phyloP scores from a whole-genome alignment of 2,797 vertebrate genomes.

The Chelidonichthys spinosus region DNA sequence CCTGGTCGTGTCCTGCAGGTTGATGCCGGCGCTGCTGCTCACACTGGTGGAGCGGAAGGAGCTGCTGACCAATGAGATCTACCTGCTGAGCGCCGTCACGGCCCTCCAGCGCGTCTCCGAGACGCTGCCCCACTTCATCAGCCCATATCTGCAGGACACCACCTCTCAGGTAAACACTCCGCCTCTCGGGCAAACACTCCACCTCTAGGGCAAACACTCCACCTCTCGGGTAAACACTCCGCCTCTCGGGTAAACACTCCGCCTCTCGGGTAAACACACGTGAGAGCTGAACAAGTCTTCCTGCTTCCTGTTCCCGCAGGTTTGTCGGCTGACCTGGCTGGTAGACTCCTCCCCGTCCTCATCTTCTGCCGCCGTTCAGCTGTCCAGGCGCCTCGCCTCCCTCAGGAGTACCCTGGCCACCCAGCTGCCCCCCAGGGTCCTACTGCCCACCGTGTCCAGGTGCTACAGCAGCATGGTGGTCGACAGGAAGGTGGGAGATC shows the following conservation, averaged over 20 bases:
- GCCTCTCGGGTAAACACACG: slow-evolving; percentile 46
- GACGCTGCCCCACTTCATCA: slow-evolving; percentile 93
- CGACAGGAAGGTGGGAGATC: slow-evolving; percentile 74
- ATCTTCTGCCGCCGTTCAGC: slow-evolving; percentile 80
- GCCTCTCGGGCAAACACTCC: slow-evolving; percentile 63
- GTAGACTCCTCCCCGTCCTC: slow-evolving; percentile 75
- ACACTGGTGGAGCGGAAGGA: slow-evolving; percentile 85
- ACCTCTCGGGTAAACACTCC: slow-evolving; percentile 63
- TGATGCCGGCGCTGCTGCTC: slow-evolving; percentile 90
- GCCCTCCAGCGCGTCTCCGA: slow-evolving; percentile 90
- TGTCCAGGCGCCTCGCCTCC: slow-evolving; percentile 81
- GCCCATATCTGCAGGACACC: slow-evolving; percentile 90
- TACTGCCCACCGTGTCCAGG: slow-evolving; percentile 87
- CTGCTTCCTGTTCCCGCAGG: slow-evolving; percentile 72
- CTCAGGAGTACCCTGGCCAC: slow-evolving; percentile 89
- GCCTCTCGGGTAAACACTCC: slow-evolving; percentile 63
- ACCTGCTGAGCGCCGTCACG: slow-evolving; percentile 91
- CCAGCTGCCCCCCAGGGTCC: slow-evolving; percentile 88
- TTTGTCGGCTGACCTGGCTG: slow-evolving; percentile 86
- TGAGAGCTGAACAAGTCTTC: not conserved
- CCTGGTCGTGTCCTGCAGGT: slow-evolving; percentile 61
- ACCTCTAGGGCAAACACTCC: slow-evolving; percentile 62
- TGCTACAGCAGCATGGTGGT: slow-evolving; percentile 85
- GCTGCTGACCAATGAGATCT: slow-evolving; percentile 87
- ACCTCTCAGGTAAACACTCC: slow-evolving; percentile 48